Evolutionary conservation across 2,797 vertebrate genomes (phyloP).

Genomic region (Poecilia velifera): DNA sequence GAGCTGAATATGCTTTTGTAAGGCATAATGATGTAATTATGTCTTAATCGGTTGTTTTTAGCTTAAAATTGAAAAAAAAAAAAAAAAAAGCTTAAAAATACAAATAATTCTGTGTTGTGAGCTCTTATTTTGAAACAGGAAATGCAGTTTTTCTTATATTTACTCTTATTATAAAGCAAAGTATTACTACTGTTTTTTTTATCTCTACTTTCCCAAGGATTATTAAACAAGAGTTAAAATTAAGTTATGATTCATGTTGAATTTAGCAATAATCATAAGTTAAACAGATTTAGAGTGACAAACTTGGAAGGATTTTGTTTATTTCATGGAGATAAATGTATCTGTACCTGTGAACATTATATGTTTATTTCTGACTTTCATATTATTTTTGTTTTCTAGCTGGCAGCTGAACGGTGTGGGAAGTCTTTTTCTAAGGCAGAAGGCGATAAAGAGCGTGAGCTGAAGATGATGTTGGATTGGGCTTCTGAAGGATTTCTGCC

Average conservation of each 20-base stretch:
- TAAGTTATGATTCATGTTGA: not conserved
- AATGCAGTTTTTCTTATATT: not conserved
- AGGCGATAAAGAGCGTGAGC: slow-evolving; percentile 68
- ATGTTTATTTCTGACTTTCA: not conserved
- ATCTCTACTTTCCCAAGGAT: not conserved
- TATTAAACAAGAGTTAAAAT: not conserved
- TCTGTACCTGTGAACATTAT: not conserved
- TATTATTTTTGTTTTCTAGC: slow-evolving; percentile 55
- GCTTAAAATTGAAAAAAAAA: not conserved
- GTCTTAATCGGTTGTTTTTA: not conserved
- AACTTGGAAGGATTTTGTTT: not conserved
- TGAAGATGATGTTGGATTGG: slow-evolving; percentile 82
- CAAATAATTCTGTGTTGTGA: not conserved
- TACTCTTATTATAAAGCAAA: not conserved
- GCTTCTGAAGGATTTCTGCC: slow-evolving; percentile 81
- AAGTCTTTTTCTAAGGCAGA: slow-evolving; percentile 66
- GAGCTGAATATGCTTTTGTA: not conserved
- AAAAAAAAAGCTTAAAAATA: not conserved
- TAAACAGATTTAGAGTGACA: not conserved
- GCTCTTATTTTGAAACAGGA: not conserved
- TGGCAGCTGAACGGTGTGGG: slow-evolving; percentile 76
- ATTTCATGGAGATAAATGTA: not conserved
- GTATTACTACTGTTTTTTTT: not conserved
- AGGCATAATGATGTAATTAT: not conserved
- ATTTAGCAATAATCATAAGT: not conserved